Evolutionary conservation across 2,113 vertebrate species (phyloP), one percentile per base, ranked within the genome.

Genomic region (Saccopteryx bilineata): DNA sequence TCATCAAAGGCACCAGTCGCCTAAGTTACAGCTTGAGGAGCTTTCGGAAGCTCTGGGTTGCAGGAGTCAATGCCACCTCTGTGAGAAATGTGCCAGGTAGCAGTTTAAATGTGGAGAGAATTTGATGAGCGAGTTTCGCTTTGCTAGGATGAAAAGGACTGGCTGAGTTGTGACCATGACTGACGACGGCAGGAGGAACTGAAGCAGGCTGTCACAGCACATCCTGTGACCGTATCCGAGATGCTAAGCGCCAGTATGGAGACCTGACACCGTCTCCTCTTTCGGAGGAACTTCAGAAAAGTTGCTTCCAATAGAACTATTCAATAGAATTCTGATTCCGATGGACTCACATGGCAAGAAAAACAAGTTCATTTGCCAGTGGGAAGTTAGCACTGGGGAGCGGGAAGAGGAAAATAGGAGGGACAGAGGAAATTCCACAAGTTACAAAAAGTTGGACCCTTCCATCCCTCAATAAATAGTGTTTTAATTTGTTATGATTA

Each of bases 401-500:
- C 12, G 33, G 52, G 17, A 31, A 58, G 63, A 26, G 21, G 12
- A 60, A 56, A 19, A 14, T 1, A 61, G 74, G 52, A 71, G 66
- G 48, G 24, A 46, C 5, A 3, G 48, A 50, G 63, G 48, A 46
- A 65, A 50, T 19, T 80, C 60, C 46, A 69, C 50, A 8, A 31
- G 18, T 71, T 52, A 18, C 83, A 58, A 3, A 75, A 48, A 66
- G 26, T 24, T 48, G 68, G 81, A 79, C 60, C 46, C n/a, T 68
- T 82, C 65, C 26, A 4, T n/a, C 69, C 66, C 17, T 82, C 54
- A 11, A 19, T 60, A 58, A 83, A 74, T 12, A 52, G 71, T 12
- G 33, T 83, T 86, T 86, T 75, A 54, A 89, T 86, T 61, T 75
- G 89, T n/a, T 91, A 69, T 71, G 81, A 85, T 58, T 26, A 54